Base-by-base conservation (phyloP, 1,140 invertebrate species). In the Drosophila novamexicana region DNA sequence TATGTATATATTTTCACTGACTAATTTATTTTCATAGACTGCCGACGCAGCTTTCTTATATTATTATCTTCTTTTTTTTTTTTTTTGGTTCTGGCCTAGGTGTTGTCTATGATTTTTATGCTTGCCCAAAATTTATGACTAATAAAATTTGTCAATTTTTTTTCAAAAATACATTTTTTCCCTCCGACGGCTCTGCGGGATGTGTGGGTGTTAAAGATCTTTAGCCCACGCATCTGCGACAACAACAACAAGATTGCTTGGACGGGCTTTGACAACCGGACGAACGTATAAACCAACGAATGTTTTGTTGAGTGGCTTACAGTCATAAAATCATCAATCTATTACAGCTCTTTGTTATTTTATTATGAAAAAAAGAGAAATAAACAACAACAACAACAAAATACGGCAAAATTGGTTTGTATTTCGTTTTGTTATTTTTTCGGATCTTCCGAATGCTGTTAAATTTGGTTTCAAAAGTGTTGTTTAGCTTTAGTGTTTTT, bases 11-110 rank as follows among this genome's bases (percentile, higher is more conserved):
- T 78, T 58, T 61, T 58, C 81, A 73, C 36, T 32, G 64, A 50
- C 77, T 84, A 81, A 85, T 86, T 85, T 86, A 79, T 81, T 85
- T 86, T 79, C 81, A 86, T 79, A 73, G 71, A 76, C 82, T 40
- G 40, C 57, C 64, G 64, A 66, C 37, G 29, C 63, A 65, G 81
- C 62, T 6, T 37, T 34, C 54, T 57, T 36, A 22, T 18, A 9
- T 37, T 50, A 12, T 56, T 42, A n/a, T 61, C 1, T 12, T 36
- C 10, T 6, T 18, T 7, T 44, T 8, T 6, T 52, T 14, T 7
- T 22, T 22, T 22, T 22, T 22, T 22, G 18, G 10, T 58, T 56
- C 32, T 56, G 14, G 58, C 58, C 61, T 75, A 75, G 81, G 81
- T 85, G 77, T 78, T 84, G 45, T 37, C 57, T 67, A 68, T 64